A percentile compares a stretch with the other conserved stretches of the same genome.
phyloP scores from a whole-genome alignment of 2,797 vertebrate genomes.

The Danio choprae region DNA sequence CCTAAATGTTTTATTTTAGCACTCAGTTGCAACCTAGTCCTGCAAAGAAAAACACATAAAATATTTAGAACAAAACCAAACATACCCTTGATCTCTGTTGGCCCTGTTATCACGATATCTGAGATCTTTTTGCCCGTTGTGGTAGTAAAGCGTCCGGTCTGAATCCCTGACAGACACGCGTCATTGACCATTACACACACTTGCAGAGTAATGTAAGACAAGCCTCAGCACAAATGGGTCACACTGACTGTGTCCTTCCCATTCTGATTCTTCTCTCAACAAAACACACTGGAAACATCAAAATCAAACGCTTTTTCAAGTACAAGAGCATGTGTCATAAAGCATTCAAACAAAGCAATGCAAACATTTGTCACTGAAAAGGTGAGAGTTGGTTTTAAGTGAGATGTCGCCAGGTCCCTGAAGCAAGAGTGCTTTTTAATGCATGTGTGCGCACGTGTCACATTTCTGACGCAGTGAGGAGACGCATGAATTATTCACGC shows the following conservation, averaged over 20 bases:
- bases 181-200: conserved; percentile 27
- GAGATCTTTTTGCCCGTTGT: neutral
- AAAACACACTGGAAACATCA: neutral
- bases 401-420: conserved; percentile 2
- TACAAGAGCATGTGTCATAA: neutral
- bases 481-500: conserved; percentile 65
- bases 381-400: neutral
- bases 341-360: neutral
- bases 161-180: conserved; percentile 19
- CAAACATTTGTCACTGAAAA: neutral
- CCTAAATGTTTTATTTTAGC: neutral
- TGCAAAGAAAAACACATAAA: conserved; percentile 8
- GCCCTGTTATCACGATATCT: conserved; percentile 1
- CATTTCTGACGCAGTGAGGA: conserved; percentile 61
- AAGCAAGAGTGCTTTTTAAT: conserved; percentile 18
- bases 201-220: neutral
- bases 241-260: neutral
- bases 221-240: neutral
- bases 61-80: neutral
- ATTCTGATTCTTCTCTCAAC: neutral
- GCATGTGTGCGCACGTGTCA: conserved; percentile 38
- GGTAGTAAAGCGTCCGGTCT: neutral
- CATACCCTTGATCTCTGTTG: neutral
- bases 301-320: neutral
- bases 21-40: neutral